Base-by-base conservation (phyloP, 2,113 vertebrate genomes). In the Cynocephalus volans region DNA sequence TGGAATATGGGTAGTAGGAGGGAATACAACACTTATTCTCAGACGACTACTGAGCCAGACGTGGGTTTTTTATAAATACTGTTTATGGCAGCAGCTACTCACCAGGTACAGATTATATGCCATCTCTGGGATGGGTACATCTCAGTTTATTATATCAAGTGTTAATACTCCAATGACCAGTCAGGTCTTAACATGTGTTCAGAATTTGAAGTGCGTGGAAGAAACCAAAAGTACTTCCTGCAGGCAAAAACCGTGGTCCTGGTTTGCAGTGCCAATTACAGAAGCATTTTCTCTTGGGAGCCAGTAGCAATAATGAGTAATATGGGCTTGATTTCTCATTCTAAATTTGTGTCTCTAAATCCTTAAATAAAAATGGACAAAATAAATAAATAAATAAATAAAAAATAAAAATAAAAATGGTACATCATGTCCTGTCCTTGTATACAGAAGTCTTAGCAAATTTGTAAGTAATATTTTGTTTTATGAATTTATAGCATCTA, bases 401-500 rank as follows among this genome's bases (percentile, higher is more conserved):
- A n/a, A n/a, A n/a, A n/a, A n/a, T n/a, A n/a, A n/a, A n/a, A n/a
- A n/a, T n/a, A 82, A 82, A 89, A 73, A 75, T 54, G 10, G 72
- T 26, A 81, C 58, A 72, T 52, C 48, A 67, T 41, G 15, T 60
- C 58, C 33, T 80, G 10, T 75, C 4, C 21, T 96, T 21, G 62
- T 5, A 50, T 88, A 69, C 0, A 91, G 77, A 97, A 60, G 19
- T 92, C 45, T 62, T 85, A 70, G 76, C 26, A 91, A 64, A 90
- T 69, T 80, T 94, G 13, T 80, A 93, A 96, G 36, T 72, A 95
- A 86, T 62, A 54, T 79, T 93, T 82, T 96, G 24, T 88, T 90
- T 85, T 45, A 76, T 77, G 94, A 73, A n/a, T 45, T 73, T 52
- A 54, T 77, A 24, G 50, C 9, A 69, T 81, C 11, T 72, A 33